Percentiles rank a stretch among this genome's conserved stretches.
Evolutionary conservation across 2,797 vertebrate species (phyloP).

Genomic region (Amniataba percoides): DNA sequence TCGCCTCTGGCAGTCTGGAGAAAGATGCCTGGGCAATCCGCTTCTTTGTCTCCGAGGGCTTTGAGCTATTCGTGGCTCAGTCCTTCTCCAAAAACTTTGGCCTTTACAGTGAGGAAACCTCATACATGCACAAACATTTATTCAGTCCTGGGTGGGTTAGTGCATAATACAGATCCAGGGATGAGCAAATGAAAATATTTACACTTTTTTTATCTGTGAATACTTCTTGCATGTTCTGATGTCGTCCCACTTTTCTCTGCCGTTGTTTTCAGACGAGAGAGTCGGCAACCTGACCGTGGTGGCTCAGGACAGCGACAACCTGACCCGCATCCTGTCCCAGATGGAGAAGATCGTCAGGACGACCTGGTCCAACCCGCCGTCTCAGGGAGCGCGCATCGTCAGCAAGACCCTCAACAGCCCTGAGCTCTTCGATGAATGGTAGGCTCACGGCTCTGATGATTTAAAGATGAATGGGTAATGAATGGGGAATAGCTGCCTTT

Average conservation of each 20-base stretch:
- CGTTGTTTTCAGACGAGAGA: conserved; percentile 89
- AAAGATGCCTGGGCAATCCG: conserved; percentile 97
- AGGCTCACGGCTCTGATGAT: conserved; percentile 17
- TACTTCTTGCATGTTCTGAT: not conserved
- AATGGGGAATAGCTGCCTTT: too few relatives aligned
- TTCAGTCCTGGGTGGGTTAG: not conserved
- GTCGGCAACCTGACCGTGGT: conserved; percentile 96
- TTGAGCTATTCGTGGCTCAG: conserved; percentile 96
- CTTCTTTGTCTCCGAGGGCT: conserved; percentile 94
- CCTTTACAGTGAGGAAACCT: conserved; percentile 93
- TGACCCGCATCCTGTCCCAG: conserved; percentile 91
- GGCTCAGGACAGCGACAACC: conserved; percentile 87
- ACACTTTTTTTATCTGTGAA: too few relatives aligned
- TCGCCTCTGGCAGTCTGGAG: conserved; percentile 94
- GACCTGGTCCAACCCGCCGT: conserved; percentile 97
- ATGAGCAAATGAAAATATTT: rapidly evolving
- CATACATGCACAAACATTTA: not conserved
- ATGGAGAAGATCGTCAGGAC: conserved; percentile 97
- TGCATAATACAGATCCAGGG: too few relatives aligned
- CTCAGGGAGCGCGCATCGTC: conserved; percentile 94
- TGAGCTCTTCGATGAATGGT: conserved; percentile 94
- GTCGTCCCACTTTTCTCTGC: not conserved
- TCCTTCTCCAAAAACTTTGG: conserved; percentile 99
- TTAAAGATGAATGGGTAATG: too few relatives aligned
- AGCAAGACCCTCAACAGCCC: conserved; percentile 90